Base-by-base conservation (phyloP, 2,113 vertebrate genomes). In the Gallinago media region DNA sequence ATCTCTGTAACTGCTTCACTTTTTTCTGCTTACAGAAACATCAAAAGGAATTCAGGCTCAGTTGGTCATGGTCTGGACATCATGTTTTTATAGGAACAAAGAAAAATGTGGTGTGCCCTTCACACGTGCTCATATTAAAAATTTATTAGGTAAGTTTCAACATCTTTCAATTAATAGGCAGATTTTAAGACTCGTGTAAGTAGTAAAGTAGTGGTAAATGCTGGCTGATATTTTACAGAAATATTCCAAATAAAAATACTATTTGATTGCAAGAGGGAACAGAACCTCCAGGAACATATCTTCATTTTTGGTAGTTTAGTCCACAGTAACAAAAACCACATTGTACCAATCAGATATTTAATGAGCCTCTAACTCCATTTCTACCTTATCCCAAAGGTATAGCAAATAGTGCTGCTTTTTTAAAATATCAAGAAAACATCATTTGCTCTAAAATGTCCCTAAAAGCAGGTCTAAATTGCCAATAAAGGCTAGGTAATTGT, bases 401-500 rank as follows among this genome's bases (percentile, higher is more conserved):
- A 98, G 97, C 96, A 97, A 98, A 98, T 98, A 98, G 98, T 95
- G 93, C 96, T 92, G 97, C 96, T 97, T 98, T 98, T 98, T 95
- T 89, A 96, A 98, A 98, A 98, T 97, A 98, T 98, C 98, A 98
- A 98, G 98, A 98, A 98, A 98, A 98, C 98, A 98, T 98, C 98
- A 98, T 98, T 98, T 98, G 97, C 98, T 98, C 97, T 98, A 98
- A 98, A 98, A 98, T 97, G 98, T 98, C 98, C 98, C 98, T 98
- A 98, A 98, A 98, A 98, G 98, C 98, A 97, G 98, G 97, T 97
- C 98, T 98, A 98, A 98, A 98, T 98, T 98, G 98, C 98, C 98
- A 98, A 98, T 98, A 98, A 98, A 98, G 97, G 97, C 98, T 80
- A 95, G 97, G 97, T 99, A 98, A 99, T 98, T 98, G 98, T 97